Evolutionary conservation across 2,113 vertebrate genomes (phyloP).

Genomic region (Donacobius atricapilla): DNA sequence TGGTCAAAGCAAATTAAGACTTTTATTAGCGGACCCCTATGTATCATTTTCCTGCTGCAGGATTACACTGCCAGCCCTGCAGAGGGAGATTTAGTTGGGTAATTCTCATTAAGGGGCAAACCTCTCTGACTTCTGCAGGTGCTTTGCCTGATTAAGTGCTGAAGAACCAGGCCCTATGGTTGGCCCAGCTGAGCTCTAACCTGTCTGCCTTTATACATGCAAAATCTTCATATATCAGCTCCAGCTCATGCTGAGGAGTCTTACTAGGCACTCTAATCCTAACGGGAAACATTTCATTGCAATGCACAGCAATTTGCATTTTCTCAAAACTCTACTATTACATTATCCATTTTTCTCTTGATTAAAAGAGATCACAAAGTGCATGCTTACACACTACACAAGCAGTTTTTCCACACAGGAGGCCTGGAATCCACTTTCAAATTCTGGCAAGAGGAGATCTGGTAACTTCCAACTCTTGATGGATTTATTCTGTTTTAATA

Average conservation of each 20-base stretch:
- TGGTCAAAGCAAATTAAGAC: slow-evolving; percentile 53
- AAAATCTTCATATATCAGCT: neutral
- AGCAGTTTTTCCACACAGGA: slow-evolving; percentile 24
- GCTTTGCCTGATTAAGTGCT: slow-evolving; percentile 45
- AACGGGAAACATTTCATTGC: slow-evolving; percentile 44
- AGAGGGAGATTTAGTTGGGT: slow-evolving; percentile 39
- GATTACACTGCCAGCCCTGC: slow-evolving; percentile 23
- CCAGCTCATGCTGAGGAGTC: neutral
- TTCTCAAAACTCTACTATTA: slow-evolving; percentile 6
- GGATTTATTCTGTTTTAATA: slow-evolving; percentile 29
- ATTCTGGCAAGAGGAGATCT: slow-evolving; percentile 1
- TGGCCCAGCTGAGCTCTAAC: slow-evolving; percentile 39
- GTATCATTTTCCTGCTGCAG: slow-evolving; percentile 22
- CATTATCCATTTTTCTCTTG: slow-evolving; percentile 43
- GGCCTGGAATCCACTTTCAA: neutral
- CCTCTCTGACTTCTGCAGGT: slow-evolving; percentile 1
- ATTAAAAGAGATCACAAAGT: slow-evolving; percentile 33
- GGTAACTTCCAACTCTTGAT: slow-evolving; percentile 2
- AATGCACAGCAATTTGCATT: slow-evolving; percentile 36
- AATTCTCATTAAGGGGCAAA: slow-evolving; percentile 55
- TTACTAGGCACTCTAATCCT: slow-evolving; percentile 27
- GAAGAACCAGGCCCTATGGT: neutral
- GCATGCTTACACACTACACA: neutral
- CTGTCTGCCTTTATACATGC: neutral
- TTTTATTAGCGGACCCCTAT: slow-evolving; percentile 35